Conservation (phyloP, 2,888 invertebrate species). For the Didymodactylos carnosus region DNA sequence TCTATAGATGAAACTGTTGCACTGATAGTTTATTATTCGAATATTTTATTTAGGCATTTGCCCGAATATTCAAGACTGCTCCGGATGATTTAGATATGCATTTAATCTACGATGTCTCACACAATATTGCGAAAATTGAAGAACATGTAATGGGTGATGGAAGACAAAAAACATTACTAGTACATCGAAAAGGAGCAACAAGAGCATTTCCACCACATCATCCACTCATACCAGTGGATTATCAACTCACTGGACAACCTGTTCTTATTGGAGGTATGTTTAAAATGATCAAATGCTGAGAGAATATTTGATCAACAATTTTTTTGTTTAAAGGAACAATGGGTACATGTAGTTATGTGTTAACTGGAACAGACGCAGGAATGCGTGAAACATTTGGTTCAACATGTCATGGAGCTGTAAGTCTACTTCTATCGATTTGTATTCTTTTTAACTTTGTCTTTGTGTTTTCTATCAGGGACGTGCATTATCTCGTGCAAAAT, state of each 20-base stretch:
- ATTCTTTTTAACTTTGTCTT: conserved; percentile 2
- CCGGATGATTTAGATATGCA: conserved; percentile 99
- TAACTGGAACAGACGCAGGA: conserved; percentile 84
- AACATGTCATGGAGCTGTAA: conserved; percentile 83
- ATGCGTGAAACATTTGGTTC: conserved; percentile 96
- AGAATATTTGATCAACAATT: no score
- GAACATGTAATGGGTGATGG: conserved; percentile 74
- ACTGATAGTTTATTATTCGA: not conserved
- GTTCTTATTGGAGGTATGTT: conserved; percentile 85
- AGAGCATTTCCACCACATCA: conserved; percentile 98
- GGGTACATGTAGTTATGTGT: conserved; percentile 97
- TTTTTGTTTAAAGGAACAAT: no score
- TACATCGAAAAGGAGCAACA: conserved; percentile 91
- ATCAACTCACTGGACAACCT: conserved; percentile 80
- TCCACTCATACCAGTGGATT: conserved; percentile 93
- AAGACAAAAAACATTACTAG: conserved; percentile 66
- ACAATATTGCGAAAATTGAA: conserved; percentile 92
- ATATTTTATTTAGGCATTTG: conserved; percentile 46
- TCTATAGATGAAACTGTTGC: no score
- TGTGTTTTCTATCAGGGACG: conserved; percentile 50
- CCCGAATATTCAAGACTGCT: conserved; percentile 77
- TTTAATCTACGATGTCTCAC: conserved; percentile 95
- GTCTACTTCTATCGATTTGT: conserved; percentile 43
- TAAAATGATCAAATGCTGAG: no score
- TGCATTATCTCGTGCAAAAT: conserved; percentile 86